phyloP scores from a whole-genome alignment of 2,113 vertebrate species.

The Otus sunia region DNA sequence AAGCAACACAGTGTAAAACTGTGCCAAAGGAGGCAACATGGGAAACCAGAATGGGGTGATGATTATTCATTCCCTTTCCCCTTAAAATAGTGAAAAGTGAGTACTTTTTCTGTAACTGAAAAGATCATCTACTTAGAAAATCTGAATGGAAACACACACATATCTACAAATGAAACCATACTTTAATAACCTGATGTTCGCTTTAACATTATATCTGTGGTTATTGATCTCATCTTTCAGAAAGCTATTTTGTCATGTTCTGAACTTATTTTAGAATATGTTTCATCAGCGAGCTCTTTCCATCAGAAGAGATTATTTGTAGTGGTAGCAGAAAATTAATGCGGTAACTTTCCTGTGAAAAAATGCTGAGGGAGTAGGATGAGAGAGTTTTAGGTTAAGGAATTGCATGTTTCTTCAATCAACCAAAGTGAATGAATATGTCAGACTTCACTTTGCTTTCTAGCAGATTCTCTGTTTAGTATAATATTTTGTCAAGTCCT shows the following conservation, averaged over 20 bases:
- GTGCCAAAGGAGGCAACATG: background rate
- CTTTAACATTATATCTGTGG: background rate
- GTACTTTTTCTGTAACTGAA: background rate
- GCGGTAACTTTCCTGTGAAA: background rate
- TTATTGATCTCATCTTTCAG: background rate
- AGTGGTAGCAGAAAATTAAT: background rate
- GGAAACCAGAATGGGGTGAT: background rate
- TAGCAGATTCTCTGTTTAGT: background rate
- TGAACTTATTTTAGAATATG: background rate
- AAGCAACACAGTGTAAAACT: background rate
- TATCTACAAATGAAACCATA: background rate
- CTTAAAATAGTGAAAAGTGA: background rate
- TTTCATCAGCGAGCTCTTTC: background rate
- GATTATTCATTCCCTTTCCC: background rate
- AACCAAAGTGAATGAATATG: background rate
- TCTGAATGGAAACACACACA: background rate
- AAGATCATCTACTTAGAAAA: background rate
- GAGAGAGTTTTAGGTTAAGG: background rate
- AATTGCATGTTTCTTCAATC: background rate
- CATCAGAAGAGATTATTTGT: background rate
- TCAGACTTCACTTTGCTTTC: background rate
- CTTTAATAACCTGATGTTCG: background rate
- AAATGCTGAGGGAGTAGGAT: background rate
- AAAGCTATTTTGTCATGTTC: background rate
- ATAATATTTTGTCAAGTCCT: background rate